phyloP scores from a whole-genome alignment of 2,113 vertebrate species.

The Eulemur rufifrons region DNA sequence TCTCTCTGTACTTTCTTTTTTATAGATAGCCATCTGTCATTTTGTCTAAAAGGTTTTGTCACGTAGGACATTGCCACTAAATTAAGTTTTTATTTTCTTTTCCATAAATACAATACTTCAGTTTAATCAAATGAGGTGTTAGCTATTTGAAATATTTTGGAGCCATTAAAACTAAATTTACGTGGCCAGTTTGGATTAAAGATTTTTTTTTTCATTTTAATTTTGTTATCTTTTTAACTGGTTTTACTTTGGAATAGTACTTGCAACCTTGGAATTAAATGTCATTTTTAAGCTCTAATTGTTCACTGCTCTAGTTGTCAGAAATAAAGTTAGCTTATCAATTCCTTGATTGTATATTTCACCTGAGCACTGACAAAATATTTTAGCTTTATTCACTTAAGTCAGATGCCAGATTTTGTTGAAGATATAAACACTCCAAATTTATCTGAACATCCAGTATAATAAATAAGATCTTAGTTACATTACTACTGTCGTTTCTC shows the following conservation, averaged over 20 bases:
- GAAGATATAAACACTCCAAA: neutral
- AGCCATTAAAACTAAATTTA: neutral
- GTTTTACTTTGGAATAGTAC: constrained; percentile 5
- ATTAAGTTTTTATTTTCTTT: neutral
- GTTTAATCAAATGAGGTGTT: neutral
- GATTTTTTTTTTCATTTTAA: neutral
- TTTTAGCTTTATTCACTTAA: neutral
- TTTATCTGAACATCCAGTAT: neutral
- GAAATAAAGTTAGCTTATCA: neutral
- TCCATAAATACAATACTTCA: neutral
- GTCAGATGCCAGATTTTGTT: neutral
- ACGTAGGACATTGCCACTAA: neutral
- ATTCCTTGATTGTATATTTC: neutral
- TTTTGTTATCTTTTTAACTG: neutral
- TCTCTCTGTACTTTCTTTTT: neutral
- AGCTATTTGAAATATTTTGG: neutral
- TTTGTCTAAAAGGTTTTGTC: neutral
- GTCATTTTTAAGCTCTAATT: neutral
- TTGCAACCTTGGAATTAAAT: neutral
- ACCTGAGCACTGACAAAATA: neutral
- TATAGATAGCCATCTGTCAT: neutral
- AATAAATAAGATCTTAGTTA: neutral
- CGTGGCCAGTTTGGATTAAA: neutral
- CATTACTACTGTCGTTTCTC: neutral
- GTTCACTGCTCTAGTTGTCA: neutral